A percentile compares a stretch with the other conserved stretches of the same genome.
These are phyloP conservation scores for Dendronephthya gigantea DNA, from an alignment of 64 coral and sea anemone species.

Conservation along the genomic window DNA sequence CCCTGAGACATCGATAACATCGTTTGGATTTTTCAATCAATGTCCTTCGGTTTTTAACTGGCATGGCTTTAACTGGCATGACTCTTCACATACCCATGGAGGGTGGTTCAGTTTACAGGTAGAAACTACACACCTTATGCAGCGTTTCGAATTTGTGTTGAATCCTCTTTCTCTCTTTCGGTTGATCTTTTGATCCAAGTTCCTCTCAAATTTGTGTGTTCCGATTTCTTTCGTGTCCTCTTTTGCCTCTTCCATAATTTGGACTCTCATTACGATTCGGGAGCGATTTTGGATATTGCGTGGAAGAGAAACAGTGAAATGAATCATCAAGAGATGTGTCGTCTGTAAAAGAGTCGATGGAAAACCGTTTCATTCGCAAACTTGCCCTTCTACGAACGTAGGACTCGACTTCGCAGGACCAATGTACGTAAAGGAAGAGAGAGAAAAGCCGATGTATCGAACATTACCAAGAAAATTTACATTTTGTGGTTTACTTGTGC, in stretches of 20 bases:
- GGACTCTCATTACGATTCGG: background rate
- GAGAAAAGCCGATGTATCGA: background rate
- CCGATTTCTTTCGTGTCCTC: slow-evolving; percentile 1
- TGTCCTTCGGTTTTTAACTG: slow-evolving; percentile 33
- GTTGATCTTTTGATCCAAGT: background rate
- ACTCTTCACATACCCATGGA: slow-evolving; percentile 39
- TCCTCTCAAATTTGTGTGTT: background rate
- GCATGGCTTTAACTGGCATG: slow-evolving; percentile 41
- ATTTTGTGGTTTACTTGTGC: slow-evolving; percentile 4
- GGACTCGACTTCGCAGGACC: background rate
- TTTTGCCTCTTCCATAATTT: slow-evolving; percentile 48
- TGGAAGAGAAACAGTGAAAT: background rate
- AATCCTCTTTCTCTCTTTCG: slow-evolving; percentile 4
- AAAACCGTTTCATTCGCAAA: background rate
- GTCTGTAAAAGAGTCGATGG: background rate
- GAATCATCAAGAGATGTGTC: background rate
- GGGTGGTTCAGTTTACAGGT: slow-evolving; percentile 30
- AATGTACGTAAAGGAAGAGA: background rate
- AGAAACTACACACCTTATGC: slow-evolving; percentile 21
- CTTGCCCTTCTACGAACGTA: background rate
- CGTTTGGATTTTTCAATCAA: slow-evolving; percentile 23
- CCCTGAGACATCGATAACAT: slow-evolving; percentile 46
- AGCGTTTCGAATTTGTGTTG: slow-evolving; percentile 9
- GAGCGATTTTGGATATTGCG: background rate
- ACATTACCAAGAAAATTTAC: background rate